These are phyloP conservation scores for Erpornis zantholeuca DNA, from an alignment of 2,113 vertebrate species.

Conservation along the genomic window DNA sequence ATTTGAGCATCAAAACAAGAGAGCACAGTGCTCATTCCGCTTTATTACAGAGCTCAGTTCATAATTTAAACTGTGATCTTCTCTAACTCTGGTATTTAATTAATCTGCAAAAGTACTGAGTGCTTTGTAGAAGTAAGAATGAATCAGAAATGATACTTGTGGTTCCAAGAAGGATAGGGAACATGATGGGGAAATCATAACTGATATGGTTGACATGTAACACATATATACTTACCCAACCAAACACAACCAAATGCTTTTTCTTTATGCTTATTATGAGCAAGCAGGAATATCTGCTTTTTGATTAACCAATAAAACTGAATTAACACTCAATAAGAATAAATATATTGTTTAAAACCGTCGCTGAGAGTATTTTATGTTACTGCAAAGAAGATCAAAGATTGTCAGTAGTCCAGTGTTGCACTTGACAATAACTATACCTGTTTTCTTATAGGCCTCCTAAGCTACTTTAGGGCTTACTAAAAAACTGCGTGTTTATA, in stretches of 20 bases:
- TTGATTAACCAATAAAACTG: neutral
- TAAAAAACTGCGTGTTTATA: neutral
- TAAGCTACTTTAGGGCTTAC: neutral
- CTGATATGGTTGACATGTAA: neutral
- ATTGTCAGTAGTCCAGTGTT: neutral
- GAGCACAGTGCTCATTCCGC: neutral
- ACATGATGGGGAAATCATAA: neutral
- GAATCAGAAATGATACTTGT: neutral
- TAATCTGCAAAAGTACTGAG: neutral
- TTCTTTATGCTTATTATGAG: neutral
- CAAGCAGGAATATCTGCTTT: neutral
- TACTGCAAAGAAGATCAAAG: neutral
- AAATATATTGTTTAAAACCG: neutral
- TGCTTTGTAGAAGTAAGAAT: neutral
- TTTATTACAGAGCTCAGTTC: neutral
- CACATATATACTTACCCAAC: neutral
- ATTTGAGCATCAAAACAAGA: neutral
- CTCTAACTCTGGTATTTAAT: neutral
- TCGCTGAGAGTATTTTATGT: neutral
- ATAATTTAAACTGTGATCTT: neutral
- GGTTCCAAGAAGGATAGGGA: neutral
- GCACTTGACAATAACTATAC: neutral
- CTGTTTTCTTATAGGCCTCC: neutral
- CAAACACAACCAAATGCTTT: neutral
- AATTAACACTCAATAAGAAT: neutral